phyloP scores from a whole-genome alignment of 2,888 invertebrate genomes.

The Luperina testacea region DNA sequence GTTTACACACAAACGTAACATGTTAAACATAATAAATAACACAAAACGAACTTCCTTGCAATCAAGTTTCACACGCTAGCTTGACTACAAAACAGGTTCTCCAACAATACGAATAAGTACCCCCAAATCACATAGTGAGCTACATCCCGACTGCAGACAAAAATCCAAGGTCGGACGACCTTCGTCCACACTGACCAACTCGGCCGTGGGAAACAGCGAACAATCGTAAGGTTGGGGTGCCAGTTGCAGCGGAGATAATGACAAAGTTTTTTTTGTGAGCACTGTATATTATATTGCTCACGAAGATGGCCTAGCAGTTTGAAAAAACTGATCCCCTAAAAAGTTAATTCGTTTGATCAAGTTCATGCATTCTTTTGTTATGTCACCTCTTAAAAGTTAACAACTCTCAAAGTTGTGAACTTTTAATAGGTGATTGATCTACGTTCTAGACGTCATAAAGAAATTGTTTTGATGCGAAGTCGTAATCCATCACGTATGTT shows the following conservation, averaged over 20 bases:
- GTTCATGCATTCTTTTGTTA: background rate
- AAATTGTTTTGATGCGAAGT: conserved; percentile 8
- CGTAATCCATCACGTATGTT: background rate
- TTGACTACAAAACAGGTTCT: conserved; percentile 63
- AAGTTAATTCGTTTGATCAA: background rate
- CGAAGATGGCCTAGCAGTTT: background rate
- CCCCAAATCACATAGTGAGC: conserved; percentile 63
- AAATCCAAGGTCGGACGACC: conserved; percentile 67
- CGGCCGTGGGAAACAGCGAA: conserved; percentile 68
- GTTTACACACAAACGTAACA: background rate
- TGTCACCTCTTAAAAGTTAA: too few relatives aligned
- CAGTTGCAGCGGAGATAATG: conserved; percentile 40
- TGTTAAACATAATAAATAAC: conserved; percentile 26
- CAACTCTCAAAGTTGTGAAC: background rate
- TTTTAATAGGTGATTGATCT: background rate
- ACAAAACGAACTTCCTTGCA: conserved; percentile 47
- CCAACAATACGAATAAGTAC: conserved; percentile 60
- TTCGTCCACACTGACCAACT: conserved; percentile 63
- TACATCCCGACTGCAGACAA: conserved; percentile 66
- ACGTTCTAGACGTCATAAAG: background rate
- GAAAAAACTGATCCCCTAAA: background rate
- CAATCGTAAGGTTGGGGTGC: conserved; percentile 58
- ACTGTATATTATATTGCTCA: background rate
- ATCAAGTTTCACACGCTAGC: conserved; percentile 51
- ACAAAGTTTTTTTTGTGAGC: background rate